Conservation (phyloP, 2,888 invertebrate species). For the Drosophila robusta region DNA sequence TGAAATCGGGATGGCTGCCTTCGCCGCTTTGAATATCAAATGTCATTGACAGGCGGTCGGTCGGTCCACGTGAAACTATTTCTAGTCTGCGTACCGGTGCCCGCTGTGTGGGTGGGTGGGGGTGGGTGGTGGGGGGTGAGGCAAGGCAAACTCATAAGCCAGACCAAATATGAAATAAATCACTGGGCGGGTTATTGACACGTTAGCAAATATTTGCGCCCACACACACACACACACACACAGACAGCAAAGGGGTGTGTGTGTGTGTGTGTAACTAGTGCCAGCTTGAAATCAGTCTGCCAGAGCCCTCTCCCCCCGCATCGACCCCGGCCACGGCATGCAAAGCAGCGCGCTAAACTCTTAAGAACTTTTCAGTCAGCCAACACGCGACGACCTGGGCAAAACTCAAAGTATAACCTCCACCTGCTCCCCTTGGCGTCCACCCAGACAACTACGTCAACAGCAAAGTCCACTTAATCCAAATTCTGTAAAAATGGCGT, state of each 20-base stretch:
- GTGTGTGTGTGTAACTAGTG: constrained; percentile 28
- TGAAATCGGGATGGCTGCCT: constrained; percentile 44
- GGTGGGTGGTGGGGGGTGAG: background rate
- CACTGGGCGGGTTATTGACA: constrained; percentile 80
- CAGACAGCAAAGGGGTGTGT: constrained; percentile 8
- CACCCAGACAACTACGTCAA: constrained; percentile 53
- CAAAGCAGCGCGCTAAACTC: constrained; percentile 65
- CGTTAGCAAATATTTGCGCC: constrained; percentile 77
- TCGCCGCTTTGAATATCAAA: constrained; percentile 64
- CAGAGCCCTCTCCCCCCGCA: constrained; percentile 8
- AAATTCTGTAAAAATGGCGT: constrained; percentile 72
- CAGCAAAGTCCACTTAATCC: constrained; percentile 80
- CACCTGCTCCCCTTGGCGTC: background rate
- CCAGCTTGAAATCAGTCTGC: constrained; percentile 50
- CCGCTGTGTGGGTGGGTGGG: constrained; percentile 4
- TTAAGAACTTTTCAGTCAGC: constrained; percentile 64
- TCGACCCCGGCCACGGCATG: constrained; percentile 48
- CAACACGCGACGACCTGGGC: constrained; percentile 31
- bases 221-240: too few relatives aligned
- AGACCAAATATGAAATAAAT: constrained; percentile 79
- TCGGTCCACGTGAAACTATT: constrained; percentile 61
- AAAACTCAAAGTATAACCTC: constrained; percentile 15
- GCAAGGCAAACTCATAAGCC: constrained; percentile 55
- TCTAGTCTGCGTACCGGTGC: constrained; percentile 20
- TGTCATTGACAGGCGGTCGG: constrained; percentile 72